A percentile compares a stretch with the other conserved stretches of the same genome.
Evolutionary conservation across 2,797 vertebrate species (phyloP).

Genomic region (Brachyalestes nurse): DNA sequence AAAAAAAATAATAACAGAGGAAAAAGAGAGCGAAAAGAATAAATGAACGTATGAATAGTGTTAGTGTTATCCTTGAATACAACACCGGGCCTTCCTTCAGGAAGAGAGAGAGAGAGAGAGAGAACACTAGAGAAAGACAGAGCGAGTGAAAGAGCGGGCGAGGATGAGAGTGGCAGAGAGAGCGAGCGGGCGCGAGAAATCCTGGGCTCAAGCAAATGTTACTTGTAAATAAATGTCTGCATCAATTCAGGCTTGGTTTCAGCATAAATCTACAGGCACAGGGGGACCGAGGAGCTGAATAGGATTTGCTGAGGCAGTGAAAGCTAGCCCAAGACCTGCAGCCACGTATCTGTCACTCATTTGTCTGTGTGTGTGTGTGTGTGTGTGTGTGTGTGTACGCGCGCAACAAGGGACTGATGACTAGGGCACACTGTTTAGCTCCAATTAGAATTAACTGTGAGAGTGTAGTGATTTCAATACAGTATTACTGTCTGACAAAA

Average conservation of each 20-base stretch:
- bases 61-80: constrained; percentile 71
- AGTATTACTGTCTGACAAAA: too few relatives aligned
- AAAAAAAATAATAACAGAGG: constrained; percentile 55
- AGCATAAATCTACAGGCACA: constrained; percentile 55
- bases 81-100: constrained; percentile 37
- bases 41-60: constrained; percentile 47
- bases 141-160: not conserved
- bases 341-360: constrained; percentile 1
- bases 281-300: constrained; percentile 43
- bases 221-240: constrained; percentile 66
- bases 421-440: not conserved
- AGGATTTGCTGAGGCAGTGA: constrained; percentile 54
- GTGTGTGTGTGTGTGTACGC: not conserved
- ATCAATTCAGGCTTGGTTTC: constrained; percentile 66
- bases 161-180: constrained; percentile 46
- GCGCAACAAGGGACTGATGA: not conserved
- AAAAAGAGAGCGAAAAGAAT: constrained; percentile 44
- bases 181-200: constrained; percentile 40
- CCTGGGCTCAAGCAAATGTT: constrained; percentile 43
- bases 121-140: not conserved
- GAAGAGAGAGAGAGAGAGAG: not conserved
- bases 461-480: too few relatives aligned
- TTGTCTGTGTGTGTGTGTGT: constrained; percentile 7
- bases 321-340: not conserved
- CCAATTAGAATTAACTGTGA: too few relatives aligned